Evolutionary conservation across 2,113 vertebrate species (phyloP).

Genomic region (Brachirus orientalis): DNA sequence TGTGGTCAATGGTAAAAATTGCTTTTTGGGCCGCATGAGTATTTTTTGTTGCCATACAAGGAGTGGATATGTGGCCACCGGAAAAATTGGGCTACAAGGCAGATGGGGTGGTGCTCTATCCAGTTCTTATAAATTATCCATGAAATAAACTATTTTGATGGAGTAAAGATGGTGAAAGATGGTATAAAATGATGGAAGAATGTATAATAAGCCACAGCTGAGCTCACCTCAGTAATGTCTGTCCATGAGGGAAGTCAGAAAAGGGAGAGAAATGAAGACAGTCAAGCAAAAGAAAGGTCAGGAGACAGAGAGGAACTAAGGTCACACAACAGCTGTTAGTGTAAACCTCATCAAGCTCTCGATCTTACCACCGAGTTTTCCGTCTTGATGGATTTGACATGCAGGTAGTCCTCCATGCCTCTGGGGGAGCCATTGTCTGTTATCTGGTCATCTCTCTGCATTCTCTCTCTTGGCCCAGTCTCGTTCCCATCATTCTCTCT

Average conservation of each 20-base stretch:
- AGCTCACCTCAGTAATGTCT: conserved; percentile 98
- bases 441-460: conserved; percentile 75
- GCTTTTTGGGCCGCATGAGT: no score
- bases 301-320: neutral
- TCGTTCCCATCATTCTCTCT: conserved; percentile 90
- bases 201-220: neutral
- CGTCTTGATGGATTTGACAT: conserved; percentile 90
- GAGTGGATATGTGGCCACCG: no score
- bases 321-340: neutral
- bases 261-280: conserved; percentile 80
- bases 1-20: no score
- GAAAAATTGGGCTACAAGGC: no score
- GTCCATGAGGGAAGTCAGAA: conserved; percentile 87
- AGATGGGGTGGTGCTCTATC: no score
- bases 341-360: neutral
- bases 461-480: conserved; percentile 79
- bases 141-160: neutral
- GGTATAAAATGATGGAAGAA: neutral
- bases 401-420: conserved; percentile 89
- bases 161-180: neutral
- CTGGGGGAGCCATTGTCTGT: conserved; percentile 83
- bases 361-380: conserved; percentile 93
- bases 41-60: no score
- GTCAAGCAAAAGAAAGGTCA: conserved; percentile 47
- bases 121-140: no score